A percentile compares a stretch with the other conserved stretches of the same genome.
Evolutionary conservation across 1,140 invertebrate species (phyloP).

Genomic region (Patella vulgata): DNA sequence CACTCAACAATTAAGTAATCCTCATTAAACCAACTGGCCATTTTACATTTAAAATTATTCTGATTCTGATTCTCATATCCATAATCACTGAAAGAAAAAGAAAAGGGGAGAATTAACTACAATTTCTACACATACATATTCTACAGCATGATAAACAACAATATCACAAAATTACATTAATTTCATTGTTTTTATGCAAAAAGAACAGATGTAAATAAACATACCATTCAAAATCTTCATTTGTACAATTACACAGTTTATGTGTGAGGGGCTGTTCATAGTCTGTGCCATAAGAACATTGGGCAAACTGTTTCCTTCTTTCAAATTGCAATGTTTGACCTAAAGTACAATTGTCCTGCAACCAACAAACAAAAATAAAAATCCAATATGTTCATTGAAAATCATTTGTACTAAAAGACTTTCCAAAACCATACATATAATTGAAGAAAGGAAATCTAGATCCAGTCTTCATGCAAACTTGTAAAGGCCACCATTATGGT

Average conservation of each 20-base stretch:
- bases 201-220: constrained; percentile 17
- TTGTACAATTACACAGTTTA: constrained; percentile 79
- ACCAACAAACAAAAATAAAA: background rate
- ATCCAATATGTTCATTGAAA: background rate
- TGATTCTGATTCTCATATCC: constrained; percentile 57
- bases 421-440: too few relatives aligned
- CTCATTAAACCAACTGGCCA: constrained; percentile 69
- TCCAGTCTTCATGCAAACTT: too few relatives aligned
- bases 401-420: too few relatives aligned
- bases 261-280: constrained; percentile 77
- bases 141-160: too few relatives aligned
- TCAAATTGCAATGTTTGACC: constrained; percentile 82
- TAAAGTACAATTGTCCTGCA: constrained; percentile 72
- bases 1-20: constrained; percentile 75
- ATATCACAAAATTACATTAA: too few relatives aligned
- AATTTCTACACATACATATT: too few relatives aligned
- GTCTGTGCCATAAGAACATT: constrained; percentile 82
- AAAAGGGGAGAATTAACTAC: constrained; percentile 4
- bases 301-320: constrained; percentile 75
- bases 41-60: constrained; percentile 14
- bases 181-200: too few relatives aligned
- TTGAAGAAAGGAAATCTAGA: too few relatives aligned
- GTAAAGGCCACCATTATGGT: too few relatives aligned
- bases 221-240: constrained; percentile 85
- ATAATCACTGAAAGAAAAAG: constrained; percentile 70